Percentiles rank a stretch among this genome's conserved stretches.
Evolutionary conservation across 2,113 vertebrate species (phyloP).

Genomic region (Hystrix brachyura): DNA sequence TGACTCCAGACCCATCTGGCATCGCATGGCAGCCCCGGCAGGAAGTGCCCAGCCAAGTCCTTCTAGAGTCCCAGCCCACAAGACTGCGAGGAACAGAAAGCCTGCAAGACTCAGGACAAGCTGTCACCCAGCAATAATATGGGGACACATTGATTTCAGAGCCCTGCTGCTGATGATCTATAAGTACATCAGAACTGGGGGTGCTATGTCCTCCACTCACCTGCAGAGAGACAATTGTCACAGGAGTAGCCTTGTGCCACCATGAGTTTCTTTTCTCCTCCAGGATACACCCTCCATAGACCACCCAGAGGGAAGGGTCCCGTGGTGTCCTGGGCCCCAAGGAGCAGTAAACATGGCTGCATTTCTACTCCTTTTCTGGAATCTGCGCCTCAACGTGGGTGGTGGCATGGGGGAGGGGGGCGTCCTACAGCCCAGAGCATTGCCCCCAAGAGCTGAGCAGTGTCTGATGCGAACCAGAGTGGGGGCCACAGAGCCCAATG

Average conservation of each 20-base stretch:
- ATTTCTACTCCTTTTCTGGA: constrained; percentile 13
- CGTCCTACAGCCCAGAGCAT: not conserved
- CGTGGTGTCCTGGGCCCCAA: not conserved
- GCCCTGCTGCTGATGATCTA: not conserved
- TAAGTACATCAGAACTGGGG: constrained; percentile 27
- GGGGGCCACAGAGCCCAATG: not conserved
- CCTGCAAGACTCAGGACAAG: not conserved
- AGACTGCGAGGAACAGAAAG: not conserved
- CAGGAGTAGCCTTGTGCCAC: not conserved
- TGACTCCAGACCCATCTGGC: not conserved
- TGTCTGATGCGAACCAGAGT: constrained; percentile 56
- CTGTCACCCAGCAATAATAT: not conserved
- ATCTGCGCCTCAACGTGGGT: not conserved
- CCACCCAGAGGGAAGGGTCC: not conserved
- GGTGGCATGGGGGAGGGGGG: not conserved
- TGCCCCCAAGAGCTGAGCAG: constrained; percentile 23
- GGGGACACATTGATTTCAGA: constrained; percentile 64
- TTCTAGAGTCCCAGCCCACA: not conserved
- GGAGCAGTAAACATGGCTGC: not conserved
- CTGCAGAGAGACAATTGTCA: not conserved
- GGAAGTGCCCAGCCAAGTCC: not conserved
- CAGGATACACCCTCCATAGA: not conserved
- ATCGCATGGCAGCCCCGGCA: not conserved
- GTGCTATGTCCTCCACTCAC: not conserved
- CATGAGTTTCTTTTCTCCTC: not conserved